Base-by-base conservation (phyloP, 2,113 vertebrate species). In the Tautogolabrus adspersus region DNA sequence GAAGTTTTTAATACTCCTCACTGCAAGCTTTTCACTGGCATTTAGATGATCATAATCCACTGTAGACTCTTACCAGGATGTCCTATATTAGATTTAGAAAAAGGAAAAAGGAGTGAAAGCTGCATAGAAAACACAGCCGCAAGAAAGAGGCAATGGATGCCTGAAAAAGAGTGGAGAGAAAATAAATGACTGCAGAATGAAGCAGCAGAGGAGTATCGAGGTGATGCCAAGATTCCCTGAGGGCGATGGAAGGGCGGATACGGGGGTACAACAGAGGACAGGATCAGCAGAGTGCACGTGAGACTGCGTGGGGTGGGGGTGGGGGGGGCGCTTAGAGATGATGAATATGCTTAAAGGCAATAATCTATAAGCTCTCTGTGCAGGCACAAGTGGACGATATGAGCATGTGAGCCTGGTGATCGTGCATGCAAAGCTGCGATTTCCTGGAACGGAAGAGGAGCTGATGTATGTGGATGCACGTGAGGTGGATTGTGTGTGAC, bases 341-440 rank as follows among this genome's bases (percentile, higher is more conserved):
- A 72, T 54, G 38, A 74, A 66, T 55, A 81, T 16, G 71, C 76
- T 85, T 60, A 21, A 74, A 70, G 62, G 73, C 81, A 22, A 37
- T 71, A 65, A 84, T 85, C 79, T 76, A 80, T 77, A 86, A 83
- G 42, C 85, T 77, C 77, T 9, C 46, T 75, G 66, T 60, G 72
- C 62, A 70, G 23, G 83, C 61, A 21, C 30, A 74, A 65, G 84
- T 46, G 79, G 64, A 47, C 37, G n/a, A 26, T 49, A 44, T 6
- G 77, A 77, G 56, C 84, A 78, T 86, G 87, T 89, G 88, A 89
- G 71, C 57, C 18, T 7, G 70, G 65, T 59, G 54, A 72, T 62
- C n/a, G n/a, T 42, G 59, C 60, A 61, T 38, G 7, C 74, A 59
- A 79, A 81, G 77, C 62, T 0, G 38, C 77, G 76, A 42, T 59